These are phyloP conservation scores for Drosophila pruinosa DNA, from an alignment of 1,140 invertebrate species.

Conservation along the genomic window DNA sequence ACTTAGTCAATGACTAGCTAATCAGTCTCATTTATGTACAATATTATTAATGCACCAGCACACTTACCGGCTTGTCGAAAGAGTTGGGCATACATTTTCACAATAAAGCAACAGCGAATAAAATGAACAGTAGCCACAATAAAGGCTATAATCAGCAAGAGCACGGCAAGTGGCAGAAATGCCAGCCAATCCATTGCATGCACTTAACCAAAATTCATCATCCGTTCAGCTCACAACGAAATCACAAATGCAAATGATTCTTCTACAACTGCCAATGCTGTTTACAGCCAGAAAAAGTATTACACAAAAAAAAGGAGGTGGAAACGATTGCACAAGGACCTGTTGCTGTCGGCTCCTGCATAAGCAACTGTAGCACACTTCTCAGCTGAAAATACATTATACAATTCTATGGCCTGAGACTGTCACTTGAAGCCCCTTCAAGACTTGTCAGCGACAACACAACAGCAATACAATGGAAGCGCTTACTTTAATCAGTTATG, in stretches of 20 bases:
- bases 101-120: constrained; percentile 36
- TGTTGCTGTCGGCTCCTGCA: not conserved
- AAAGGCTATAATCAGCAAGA: constrained; percentile 8
- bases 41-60: not conserved
- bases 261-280: not conserved
- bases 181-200: constrained; percentile 29
- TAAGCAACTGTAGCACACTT: constrained; percentile 2
- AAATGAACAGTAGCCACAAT: constrained; percentile 25
- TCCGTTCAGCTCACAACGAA: constrained; percentile 24
- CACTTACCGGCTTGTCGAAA: constrained; percentile 39
- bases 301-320: not conserved
- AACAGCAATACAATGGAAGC: not conserved
- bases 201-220: constrained; percentile 5
- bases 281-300: not conserved
- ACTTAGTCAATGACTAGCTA: too few species aligned
- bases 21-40: not conserved
- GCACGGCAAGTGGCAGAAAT: constrained; percentile 18
- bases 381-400: constrained; percentile 7
- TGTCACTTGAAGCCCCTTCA: not conserved
- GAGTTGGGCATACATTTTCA: constrained; percentile 25
- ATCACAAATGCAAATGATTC: constrained; percentile 44
- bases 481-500: not conserved
- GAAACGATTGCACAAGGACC: constrained; percentile 19
- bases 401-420: not conserved
- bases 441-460: not conserved